These are phyloP conservation scores for Drosophila truncata DNA, from an alignment of 1,140 invertebrate genomes.

Conservation along the genomic window DNA sequence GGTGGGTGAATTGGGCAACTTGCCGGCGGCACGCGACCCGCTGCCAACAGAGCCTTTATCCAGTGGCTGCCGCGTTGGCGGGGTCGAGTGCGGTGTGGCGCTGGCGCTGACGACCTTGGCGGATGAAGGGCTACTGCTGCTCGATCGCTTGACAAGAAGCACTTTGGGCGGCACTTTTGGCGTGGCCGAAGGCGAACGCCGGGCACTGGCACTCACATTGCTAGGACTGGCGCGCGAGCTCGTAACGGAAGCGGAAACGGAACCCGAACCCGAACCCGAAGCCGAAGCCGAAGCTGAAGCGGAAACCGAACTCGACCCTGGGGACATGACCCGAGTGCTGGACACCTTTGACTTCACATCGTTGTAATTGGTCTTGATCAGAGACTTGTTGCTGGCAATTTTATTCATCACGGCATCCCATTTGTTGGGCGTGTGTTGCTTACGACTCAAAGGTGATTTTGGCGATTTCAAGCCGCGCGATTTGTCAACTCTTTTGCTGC, in stretches of 20 bases:
- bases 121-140: slow-evolving; percentile 27
- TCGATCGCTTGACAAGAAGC: slow-evolving; percentile 47
- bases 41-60: slow-evolving; percentile 77
- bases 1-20: slow-evolving; percentile 57
- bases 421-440: slow-evolving; percentile 85
- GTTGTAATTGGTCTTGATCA: slow-evolving; percentile 90
- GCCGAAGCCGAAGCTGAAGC: slow-evolving; percentile 19
- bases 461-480: slow-evolving; percentile 43
- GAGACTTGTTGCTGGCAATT: slow-evolving; percentile 90
- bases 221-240: slow-evolving; percentile 54
- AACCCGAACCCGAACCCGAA: not conserved
- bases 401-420: slow-evolving; percentile 94
- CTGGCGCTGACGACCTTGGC: too few relatives aligned
- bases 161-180: slow-evolving; percentile 41
- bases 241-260: slow-evolving; percentile 7
- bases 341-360: slow-evolving; percentile 93
- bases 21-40: slow-evolving; percentile 34
- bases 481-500: slow-evolving; percentile 25
- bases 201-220: slow-evolving; percentile 51
- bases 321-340: slow-evolving; percentile 71
- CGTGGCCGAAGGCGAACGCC: slow-evolving; percentile 62
- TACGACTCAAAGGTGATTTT: slow-evolving; percentile 80
- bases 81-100: slow-evolving; percentile 36
- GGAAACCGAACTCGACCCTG: slow-evolving; percentile 21
- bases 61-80: slow-evolving; percentile 76